A percentile compares a stretch with the other conserved stretches of the same genome.
Evolutionary conservation across 2,888 invertebrate genomes (phyloP).

Genomic region (Xestia rhomboidea): DNA sequence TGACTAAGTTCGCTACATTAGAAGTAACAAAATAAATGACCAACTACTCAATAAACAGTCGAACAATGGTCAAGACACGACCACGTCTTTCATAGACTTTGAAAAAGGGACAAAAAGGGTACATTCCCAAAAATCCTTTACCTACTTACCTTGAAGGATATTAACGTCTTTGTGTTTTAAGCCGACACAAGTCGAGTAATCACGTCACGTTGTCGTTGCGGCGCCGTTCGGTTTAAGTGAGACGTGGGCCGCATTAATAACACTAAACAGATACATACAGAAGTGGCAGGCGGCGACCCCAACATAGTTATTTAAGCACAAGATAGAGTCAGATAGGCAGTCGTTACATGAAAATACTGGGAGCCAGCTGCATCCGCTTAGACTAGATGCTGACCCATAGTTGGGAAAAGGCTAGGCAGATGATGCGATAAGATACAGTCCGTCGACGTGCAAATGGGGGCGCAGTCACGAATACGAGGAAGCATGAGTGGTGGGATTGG

Average conservation of each 20-base stretch:
- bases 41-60: background rate
- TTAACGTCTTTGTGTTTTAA: conserved; percentile 61
- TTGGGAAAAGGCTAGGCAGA: background rate
- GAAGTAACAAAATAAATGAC: background rate
- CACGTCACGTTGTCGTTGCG: conserved; percentile 66
- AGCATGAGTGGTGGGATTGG: background rate
- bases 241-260: conserved; percentile 75
- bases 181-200: conserved; percentile 54
- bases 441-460: background rate
- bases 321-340: background rate
- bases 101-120: conserved; percentile 13
- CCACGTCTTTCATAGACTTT: conserved; percentile 8
- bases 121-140: conserved; percentile 36
- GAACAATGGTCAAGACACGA: background rate
- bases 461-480: background rate
- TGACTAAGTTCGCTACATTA: background rate
- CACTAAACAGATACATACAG: background rate
- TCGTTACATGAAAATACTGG: background rate
- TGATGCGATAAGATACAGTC: background rate
- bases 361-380: background rate
- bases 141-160: conserved; percentile 36
- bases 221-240: conserved; percentile 64
- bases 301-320: background rate
- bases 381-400: background rate
- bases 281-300: background rate